Evolutionary conservation across 2,797 vertebrate genomes (phyloP), one percentile per base, ranked within the genome.

Genomic region (Parambassis ranga): DNA sequence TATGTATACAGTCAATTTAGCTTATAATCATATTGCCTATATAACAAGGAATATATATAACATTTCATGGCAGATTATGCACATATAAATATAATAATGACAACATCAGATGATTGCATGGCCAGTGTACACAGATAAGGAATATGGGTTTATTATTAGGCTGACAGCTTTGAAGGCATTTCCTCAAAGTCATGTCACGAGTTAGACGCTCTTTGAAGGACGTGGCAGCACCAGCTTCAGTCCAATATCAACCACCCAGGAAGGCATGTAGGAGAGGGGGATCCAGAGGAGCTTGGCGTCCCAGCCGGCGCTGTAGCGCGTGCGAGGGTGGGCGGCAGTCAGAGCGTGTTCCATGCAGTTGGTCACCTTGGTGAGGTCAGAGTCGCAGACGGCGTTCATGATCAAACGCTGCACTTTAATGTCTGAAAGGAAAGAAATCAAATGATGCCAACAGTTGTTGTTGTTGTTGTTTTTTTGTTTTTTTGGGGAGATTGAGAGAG

Each of bases 261-360:
- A 86, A 2, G 97, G 97, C 88, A 97, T 92, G 80, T 97, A 98
- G 20, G 96, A 97, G 11, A 94, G 91, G 0, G 96, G 96, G 75
- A 98, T 92, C 96, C 96, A 98, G 59, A 95, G 50, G 10, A 98
- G 79, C 65, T 98, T 98, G 85, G 95, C 96, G 0, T 98, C 97
- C 96, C 96, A 98, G 64, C 97, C 96, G 0, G 96, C 94, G 9
- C 94, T 96, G 87, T 98, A 98, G 61, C 95, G 93, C 38, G 92
- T 92, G 11, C 95, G 94, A 0, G 96, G 96, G 82, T 96, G 60
- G 2, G 74, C 87, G 0, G 95, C 89, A 0, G 87, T 88, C 74
- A 98, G 88, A 2, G 95, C 96, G 0, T 97, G 96, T 74, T 97
- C 95, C 89, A 98, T 92, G 84, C 95, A 97, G 63, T 51, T 67